phyloP scores from a whole-genome alignment of 2,113 vertebrate genomes.

The Ailurus styani region DNA sequence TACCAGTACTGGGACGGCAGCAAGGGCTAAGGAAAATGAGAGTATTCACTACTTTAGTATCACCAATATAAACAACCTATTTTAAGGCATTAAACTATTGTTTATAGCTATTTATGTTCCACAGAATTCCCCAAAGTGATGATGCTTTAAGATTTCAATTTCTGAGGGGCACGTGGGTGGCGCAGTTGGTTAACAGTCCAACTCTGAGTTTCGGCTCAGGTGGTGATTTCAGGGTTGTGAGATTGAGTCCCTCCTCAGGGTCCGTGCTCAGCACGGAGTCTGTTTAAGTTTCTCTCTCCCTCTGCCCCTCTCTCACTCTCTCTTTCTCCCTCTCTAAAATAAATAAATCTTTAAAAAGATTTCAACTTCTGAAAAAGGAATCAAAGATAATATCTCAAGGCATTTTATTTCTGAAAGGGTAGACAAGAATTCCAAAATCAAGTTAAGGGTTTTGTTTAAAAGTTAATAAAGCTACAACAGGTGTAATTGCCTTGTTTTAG shows the following conservation, averaged over 20 bases:
- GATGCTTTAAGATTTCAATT: background rate
- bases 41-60: background rate
- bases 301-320: background rate
- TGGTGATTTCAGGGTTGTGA: background rate
- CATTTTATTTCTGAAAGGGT: background rate
- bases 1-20: constrained; percentile 97
- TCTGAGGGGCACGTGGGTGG: background rate
- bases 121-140: background rate
- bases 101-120: background rate
- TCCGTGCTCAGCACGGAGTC: background rate
- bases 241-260: background rate
- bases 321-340: background rate
- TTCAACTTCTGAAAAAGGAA: background rate
- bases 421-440: constrained; percentile 20
- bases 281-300: background rate
- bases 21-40: constrained; percentile 82
- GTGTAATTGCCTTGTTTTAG: background rate
- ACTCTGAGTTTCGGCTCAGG: background rate
- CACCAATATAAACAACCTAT: background rate
- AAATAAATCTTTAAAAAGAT: background rate
- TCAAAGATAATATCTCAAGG: background rate
- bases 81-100: background rate
- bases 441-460: constrained; percentile 17
- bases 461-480: background rate
- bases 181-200: background rate